Base-by-base conservation (phyloP, 2,797 vertebrate species). In the Merluccius polli region DNA sequence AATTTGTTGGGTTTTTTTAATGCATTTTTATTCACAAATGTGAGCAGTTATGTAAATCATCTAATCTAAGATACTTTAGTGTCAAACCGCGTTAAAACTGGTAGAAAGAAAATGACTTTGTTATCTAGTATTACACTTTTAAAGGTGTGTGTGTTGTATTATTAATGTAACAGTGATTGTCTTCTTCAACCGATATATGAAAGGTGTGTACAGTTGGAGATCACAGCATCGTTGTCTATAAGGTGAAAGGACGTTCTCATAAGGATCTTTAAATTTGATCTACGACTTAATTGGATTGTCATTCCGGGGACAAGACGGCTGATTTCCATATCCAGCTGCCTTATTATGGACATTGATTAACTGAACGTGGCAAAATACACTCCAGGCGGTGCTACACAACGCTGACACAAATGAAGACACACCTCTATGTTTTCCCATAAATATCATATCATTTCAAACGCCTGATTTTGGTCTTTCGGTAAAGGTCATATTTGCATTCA, bases 401-500 rank as follows among this genome's bases (percentile, higher is more conserved):
- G 24, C 52, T 63, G 52, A 63, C 52, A 63, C 52, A 63, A 63
- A 63, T 24, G 2, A 24, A 63, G 52, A 63, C 7, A 63, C n/a
- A 63, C n/a, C 52, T 63, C 52, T 63, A 24, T 63, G n/a, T 63
- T 63, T 24, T 63, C 27, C 27, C n/a, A 52, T 70, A 44, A 70
- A 29, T 31, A 16, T n/a, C 11, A 63, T 74, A 1, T 30, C 16
- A 74, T 52, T 24, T 36, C n/a, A 38, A 35, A 32, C 31, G 33
- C 68, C 68, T 81, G 36, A 79, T 84, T 80, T 81, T 80, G 21
- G 29, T 35, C 41, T 75, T 63, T 83, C 80, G 41, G 29, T 63
- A 85, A 88, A 90, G 79, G 83, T 88, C 85, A 82, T 33, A 84
- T 88, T 87, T 87, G 72, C 83, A 82, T 87, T 73, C 13, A 9